Conservation (phyloP, 2,888 invertebrate species). For the Pachliopta kotzebuea region DNA sequence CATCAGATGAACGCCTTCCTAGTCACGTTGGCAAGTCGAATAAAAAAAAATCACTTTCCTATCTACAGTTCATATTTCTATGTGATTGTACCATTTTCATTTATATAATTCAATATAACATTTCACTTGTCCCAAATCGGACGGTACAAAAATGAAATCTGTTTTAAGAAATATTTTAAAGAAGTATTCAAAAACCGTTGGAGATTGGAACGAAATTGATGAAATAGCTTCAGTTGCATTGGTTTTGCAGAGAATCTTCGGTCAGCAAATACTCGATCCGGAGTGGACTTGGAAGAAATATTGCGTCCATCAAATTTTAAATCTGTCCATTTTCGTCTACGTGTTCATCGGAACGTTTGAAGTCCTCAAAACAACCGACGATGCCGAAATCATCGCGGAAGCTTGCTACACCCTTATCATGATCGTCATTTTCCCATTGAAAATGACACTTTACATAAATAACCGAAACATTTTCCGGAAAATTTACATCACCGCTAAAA, state of each 20-base stretch:
- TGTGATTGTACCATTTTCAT: constrained; percentile 7
- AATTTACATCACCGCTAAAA: constrained; percentile 50
- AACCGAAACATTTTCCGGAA: constrained; percentile 42
- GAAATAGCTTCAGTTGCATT: constrained; percentile 43
- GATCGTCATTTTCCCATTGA: constrained; percentile 41
- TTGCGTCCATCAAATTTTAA: constrained; percentile 41
- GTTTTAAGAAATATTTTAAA: constrained; percentile 10
- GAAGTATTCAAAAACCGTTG: constrained; percentile 48
- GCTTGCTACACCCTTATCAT: constrained; percentile 52
- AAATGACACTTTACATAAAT: constrained; percentile 44
- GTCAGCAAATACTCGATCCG: constrained; percentile 56
- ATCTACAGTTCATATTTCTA: neutral
- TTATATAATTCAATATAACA: neutral
- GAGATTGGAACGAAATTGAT: constrained; percentile 48
- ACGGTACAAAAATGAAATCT: constrained; percentile 3
- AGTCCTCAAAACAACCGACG: constrained; percentile 40
- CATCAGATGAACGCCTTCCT: too few species aligned
- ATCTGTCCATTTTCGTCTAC: constrained; percentile 44
- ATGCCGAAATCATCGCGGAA: constrained; percentile 47
- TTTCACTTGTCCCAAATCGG: neutral
- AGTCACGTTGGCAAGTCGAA: too few species aligned
- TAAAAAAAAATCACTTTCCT: too few species aligned
- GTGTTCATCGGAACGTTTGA: constrained; percentile 53
- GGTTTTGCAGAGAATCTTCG: constrained; percentile 47
- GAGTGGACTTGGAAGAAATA: constrained; percentile 52